Base-by-base conservation (phyloP, 2,888 invertebrate genomes). In the Habroteleia sp. region DNA sequence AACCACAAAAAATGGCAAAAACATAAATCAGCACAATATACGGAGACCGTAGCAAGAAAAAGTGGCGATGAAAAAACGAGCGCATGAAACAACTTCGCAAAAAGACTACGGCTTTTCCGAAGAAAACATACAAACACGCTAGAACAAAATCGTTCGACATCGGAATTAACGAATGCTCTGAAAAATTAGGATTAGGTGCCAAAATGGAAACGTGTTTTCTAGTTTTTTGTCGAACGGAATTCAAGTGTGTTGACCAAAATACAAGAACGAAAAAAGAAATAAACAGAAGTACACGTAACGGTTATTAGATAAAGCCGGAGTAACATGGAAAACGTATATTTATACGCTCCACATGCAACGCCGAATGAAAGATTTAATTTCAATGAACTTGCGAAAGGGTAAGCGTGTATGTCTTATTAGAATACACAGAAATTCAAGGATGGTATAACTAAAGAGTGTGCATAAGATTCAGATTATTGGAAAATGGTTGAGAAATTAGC, bases 1-100 rank as follows among this genome's bases (percentile, higher is more conserved):
- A 58, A 68, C 48, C 58, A 42, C 42, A 52, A 69, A 69, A 62
- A 69, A 52, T 69, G 37, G 37, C 60, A 50, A 46, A 42, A 44
- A 48, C 60, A 69, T 62, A 62, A 69, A 62, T 69, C 69, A 60
- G 11, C 37, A 23, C 23, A 37, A 50, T 50, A 16, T 33, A 50
- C 37, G 27, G 48, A 50, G 37, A 50, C 46, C 8, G 20, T 16
- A 7, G 33, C 23, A 41, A 48, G 39, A 58, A 50, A 35, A 39
- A 50, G n/a, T 37, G 23, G 20, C 4, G 23, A 41, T 16, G 8
- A 31, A 50, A 42, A 41, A 33, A 35, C 11, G 2, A 48, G 3
- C 3, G 27, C 23, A 7, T 31, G 10, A 10, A 31, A 10, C 2
- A 54, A 14, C 2, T 11, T 11, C 11, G 14, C 20, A 10, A 31